These are phyloP conservation scores for Theocolax elegans DNA, from an alignment of 1,140 invertebrate species.

Conservation along the genomic window DNA sequence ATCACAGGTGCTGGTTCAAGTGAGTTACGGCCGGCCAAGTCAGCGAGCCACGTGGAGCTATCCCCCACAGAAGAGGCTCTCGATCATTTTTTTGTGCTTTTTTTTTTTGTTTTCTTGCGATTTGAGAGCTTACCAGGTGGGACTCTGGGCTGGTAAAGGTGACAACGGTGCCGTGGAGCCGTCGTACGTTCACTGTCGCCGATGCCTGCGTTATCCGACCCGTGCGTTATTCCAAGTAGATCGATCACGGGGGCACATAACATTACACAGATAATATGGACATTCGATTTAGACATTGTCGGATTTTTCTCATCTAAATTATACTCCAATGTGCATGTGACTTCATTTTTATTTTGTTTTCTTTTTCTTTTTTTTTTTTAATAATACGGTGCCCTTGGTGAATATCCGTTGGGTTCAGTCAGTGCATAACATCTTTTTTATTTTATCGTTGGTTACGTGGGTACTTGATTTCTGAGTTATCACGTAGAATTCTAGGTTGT, in stretches of 20 bases:
- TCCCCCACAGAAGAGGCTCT: slow-evolving; percentile 52
- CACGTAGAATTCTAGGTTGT: no score
- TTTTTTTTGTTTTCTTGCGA: slow-evolving; percentile 23
- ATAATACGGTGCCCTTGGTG: no score
- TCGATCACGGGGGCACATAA: slow-evolving; percentile 50
- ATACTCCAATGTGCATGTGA: background rate
- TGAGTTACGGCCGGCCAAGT: slow-evolving; percentile 50
- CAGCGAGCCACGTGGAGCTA: slow-evolving; percentile 55
- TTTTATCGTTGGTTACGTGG: no score
- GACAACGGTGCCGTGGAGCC: slow-evolving; percentile 72
- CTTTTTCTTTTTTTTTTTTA: background rate
- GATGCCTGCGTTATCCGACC: slow-evolving; percentile 54
- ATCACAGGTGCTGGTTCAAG: slow-evolving; percentile 55
- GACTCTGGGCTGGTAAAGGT: slow-evolving; percentile 78
- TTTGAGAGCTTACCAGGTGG: slow-evolving; percentile 70
- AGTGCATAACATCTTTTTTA: no score
- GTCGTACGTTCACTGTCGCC: slow-evolving; percentile 58
- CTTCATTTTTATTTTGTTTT: background rate
- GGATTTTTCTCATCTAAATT: slow-evolving; percentile 33
- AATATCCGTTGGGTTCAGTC: no score
- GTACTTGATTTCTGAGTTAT: no score
- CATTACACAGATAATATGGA: slow-evolving; percentile 49
- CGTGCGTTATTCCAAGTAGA: slow-evolving; percentile 45
- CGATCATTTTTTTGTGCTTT: slow-evolving; percentile 37
- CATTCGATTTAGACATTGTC: slow-evolving; percentile 50